A percentile compares a stretch with the other conserved stretches of the same genome.
These are phyloP conservation scores for Acipenser oxyrinchus DNA, from an alignment of 2,797 vertebrate genomes.

Conservation along the genomic window DNA sequence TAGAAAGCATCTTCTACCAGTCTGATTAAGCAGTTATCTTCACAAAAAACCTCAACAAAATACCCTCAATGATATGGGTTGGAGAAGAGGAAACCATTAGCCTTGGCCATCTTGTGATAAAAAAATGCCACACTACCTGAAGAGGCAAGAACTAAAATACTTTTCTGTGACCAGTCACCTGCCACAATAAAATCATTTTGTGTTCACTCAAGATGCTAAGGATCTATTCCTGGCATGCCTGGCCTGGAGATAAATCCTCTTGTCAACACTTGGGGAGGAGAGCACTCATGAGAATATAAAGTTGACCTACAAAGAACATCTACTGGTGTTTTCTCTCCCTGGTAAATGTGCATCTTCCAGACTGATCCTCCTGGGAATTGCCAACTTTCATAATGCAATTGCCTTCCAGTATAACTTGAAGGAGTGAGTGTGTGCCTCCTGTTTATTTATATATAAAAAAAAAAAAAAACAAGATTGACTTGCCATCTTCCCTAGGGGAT, in stretches of 20 bases:
- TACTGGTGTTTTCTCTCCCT: not conserved
- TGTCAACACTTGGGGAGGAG: not conserved
- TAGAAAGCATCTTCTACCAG: too few species aligned
- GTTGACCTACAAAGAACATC: constrained; percentile 6
- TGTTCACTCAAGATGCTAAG: not conserved
- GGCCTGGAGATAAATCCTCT: constrained; percentile 6
- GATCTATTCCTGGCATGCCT: not conserved
- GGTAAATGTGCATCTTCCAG: constrained; percentile 1
- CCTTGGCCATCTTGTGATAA: too few species aligned
- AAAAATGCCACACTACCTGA: too few species aligned
- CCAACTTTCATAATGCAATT: not conserved
- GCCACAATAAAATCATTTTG: not conserved
- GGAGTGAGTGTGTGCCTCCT: too few species aligned
- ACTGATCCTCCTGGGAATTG: not conserved
- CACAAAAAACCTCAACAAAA: too few species aligned
- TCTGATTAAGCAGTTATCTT: too few species aligned
- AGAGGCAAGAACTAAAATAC: not conserved
- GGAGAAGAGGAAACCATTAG: too few species aligned
- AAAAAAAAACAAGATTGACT: constrained; percentile 4
- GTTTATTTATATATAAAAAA: not conserved
- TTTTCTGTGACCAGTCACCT: not conserved
- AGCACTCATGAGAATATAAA: not conserved
- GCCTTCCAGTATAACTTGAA: not conserved
- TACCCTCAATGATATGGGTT: too few species aligned
- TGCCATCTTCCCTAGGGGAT: not conserved